Base-by-base conservation (phyloP, 2,113 vertebrate genomes). In the Quiscalus mexicanus region DNA sequence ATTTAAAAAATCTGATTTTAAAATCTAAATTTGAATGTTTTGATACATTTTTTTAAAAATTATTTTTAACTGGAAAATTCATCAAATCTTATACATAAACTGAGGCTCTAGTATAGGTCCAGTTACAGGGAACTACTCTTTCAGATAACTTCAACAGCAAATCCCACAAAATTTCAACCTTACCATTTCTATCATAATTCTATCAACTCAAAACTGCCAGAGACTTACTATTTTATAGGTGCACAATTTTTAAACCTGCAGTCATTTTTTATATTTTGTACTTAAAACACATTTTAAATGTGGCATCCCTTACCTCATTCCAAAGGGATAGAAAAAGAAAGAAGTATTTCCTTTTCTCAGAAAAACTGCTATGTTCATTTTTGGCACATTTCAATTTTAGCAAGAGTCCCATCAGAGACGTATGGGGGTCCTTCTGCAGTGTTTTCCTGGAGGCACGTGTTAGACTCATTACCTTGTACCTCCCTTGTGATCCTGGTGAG, bases 11-110 rank as follows among this genome's bases (percentile, higher is more conserved):
- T 2, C 15, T 28, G 16, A 33, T 81, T 87, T 84, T 45, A 55
- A 67, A 85, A 50, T 9, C 3, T 33, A 15, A 75, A 92, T 25
- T 30, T 56, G 10, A 71, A 56, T 19, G 14, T 52, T 92, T 68
- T 20, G 23, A 50, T 6, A 63, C n/a, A 0, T 18, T 39, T 37
- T 4, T 4, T 58, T 15, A 1, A 11, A 56, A 28, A 6, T 3
- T 31, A 42, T 30, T 20, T 71, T 84, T 53, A 59, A 49, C 11
- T 47, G 7, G 6, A 62, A 74, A 10, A 35, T 41, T 64, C 37
- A 24, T 60, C 37, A 84, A 42, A 19, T 50, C 45, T 69, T 75
- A 19, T 3, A 23, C 1, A 1, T 37, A 77, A 88, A 3, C 8
- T 33, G 16, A 75, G 24, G 13, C 5, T 23, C 15, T 49, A 77